These are phyloP conservation scores for Gnathonemus echidnorhynchus DNA, from an alignment of 2,113 vertebrate species.

Conservation along the genomic window DNA sequence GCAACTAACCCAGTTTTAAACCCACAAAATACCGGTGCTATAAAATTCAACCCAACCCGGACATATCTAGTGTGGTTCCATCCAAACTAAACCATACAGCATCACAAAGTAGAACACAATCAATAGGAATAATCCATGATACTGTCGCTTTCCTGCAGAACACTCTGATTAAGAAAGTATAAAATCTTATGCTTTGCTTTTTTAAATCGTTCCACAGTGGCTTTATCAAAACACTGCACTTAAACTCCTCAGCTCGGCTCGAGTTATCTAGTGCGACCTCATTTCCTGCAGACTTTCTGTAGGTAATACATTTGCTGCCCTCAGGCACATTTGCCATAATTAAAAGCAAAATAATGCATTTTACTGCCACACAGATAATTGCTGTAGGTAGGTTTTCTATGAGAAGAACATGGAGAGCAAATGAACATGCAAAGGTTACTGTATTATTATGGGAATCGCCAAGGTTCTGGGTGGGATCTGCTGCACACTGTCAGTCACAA, in stretches of 20 bases:
- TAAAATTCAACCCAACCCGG: background rate
- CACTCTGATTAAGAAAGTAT: background rate
- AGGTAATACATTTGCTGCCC: background rate
- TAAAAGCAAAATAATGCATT: conserved; percentile 18
- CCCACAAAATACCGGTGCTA: background rate
- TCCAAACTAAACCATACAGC: background rate
- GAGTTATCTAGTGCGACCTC: background rate
- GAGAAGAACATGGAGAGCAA: background rate
- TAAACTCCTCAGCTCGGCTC: background rate
- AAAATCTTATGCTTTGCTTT: background rate
- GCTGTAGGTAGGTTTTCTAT: background rate
- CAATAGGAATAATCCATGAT: background rate
- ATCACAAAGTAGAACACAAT: background rate
- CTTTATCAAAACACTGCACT: background rate
- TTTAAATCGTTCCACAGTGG: background rate
- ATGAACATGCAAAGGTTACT: background rate
- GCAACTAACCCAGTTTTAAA: background rate
- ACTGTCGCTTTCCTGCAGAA: background rate
- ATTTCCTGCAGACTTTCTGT: background rate
- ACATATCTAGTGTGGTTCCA: background rate
- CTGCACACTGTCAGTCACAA: background rate
- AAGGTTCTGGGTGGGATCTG: background rate
- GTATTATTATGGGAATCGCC: background rate
- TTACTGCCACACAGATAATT: background rate
- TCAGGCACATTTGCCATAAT: conserved; percentile 13